Evolutionary conservation across 2,113 vertebrate genomes (phyloP).

Genomic region (Shinisaurus crocodilurus): DNA sequence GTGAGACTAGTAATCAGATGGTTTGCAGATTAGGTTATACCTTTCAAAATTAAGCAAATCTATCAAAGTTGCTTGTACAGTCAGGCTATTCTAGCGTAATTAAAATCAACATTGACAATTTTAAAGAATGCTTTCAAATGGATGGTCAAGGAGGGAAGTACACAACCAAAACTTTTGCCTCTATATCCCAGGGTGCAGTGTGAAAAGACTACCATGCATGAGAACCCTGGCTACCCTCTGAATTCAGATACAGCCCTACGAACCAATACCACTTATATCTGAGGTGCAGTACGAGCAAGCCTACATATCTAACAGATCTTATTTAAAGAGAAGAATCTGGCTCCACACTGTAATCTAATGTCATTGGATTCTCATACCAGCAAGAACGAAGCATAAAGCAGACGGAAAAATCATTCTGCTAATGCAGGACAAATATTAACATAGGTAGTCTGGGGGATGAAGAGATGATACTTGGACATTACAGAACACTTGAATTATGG

Average conservation of each 20-base stretch:
- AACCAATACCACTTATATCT: too few species aligned
- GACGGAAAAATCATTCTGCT: conserved; percentile 21
- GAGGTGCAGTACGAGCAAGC: not conserved
- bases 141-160: not conserved
- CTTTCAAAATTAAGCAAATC: not conserved
- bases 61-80: not conserved
- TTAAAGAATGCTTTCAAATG: not conserved
- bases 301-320: not conserved
- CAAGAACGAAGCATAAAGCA: not conserved
- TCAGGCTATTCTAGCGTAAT: too few species aligned
- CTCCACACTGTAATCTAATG: not conserved
- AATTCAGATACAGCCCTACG: not conserved
- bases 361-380: not conserved
- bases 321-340: not conserved
- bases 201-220: not conserved
- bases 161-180: not conserved
- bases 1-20: not conserved
- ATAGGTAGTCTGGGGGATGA: not conserved
- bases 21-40: not conserved
- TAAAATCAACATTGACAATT: too few species aligned
- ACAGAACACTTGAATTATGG: not conserved
- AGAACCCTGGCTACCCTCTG: not conserved
- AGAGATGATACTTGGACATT: not conserved
- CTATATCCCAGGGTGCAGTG: not conserved
- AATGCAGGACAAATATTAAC: conserved; percentile 31